These are phyloP conservation scores for Drosophila bocki DNA, from an alignment of 1,140 invertebrate genomes.

Conservation along the genomic window DNA sequence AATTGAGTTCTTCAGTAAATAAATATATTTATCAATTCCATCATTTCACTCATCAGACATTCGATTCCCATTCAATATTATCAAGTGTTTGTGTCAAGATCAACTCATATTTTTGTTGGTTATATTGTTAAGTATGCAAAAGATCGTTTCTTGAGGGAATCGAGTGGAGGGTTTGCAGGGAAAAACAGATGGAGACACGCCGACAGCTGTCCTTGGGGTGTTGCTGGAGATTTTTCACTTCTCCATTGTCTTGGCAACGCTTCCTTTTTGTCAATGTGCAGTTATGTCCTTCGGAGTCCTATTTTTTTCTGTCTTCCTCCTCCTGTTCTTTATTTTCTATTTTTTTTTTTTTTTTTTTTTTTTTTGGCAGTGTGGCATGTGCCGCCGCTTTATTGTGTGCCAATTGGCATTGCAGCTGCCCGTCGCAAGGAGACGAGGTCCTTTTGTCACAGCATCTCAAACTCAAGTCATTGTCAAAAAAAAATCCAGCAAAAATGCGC, in stretches of 20 bases:
- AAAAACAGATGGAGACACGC: conserved; percentile 37
- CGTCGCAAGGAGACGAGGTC: conserved; percentile 8
- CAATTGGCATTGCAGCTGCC: conserved; percentile 48
- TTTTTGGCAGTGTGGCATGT: conserved; percentile 60
- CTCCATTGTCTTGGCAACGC: conserved; percentile 58
- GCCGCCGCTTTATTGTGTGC: conserved; percentile 48
- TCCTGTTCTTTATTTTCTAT: conserved; percentile 19
- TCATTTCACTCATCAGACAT: neutral
- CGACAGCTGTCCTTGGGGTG: conserved; percentile 75
- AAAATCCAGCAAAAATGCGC: conserved; percentile 59
- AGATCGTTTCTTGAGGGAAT: conserved; percentile 2
- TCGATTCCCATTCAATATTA: neutral
- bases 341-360: conserved; percentile 13
- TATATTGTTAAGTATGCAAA: neutral
- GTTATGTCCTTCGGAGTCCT: conserved; percentile 28
- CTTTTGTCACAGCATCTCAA: conserved; percentile 47
- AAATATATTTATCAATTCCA: neutral
- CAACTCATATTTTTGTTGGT: neutral
- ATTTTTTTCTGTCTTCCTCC: conserved; percentile 12
- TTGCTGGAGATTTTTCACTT: conserved; percentile 69
- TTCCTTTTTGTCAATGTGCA: conserved; percentile 56
- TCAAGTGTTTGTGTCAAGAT: conserved; percentile 5
- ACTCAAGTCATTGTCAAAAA: conserved; percentile 22
- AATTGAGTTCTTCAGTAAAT: neutral
- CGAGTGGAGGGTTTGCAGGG: neutral